Base-by-base conservation (phyloP, 2,888 invertebrate genomes). In the Oscheius onirici region DNA sequence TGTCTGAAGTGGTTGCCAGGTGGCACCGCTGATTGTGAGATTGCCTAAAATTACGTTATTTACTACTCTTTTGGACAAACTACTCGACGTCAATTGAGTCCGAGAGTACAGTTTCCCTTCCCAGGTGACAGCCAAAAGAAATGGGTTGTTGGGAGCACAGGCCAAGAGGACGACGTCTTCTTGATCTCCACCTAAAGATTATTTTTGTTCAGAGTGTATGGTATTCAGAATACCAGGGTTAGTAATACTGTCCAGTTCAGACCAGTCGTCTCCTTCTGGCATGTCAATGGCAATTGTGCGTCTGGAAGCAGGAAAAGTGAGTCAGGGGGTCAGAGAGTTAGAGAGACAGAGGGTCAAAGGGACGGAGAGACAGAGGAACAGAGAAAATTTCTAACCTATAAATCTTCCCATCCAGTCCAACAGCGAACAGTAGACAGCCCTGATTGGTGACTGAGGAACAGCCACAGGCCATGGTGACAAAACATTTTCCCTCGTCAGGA, bases 91-190 rank as follows among this genome's bases (percentile, higher is more conserved):
- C 11, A 79, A 73, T 40, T 75, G 77, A 17, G 28, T 58, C 11
- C 79, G 63, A 34, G 43, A 28, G 55, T 52, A 79, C 69, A 79
- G 65, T 55, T 72, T 79, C 2, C 79, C 80, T 34, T 77, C 76
- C 77, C 76, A 78, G 13, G 78, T 78, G 17, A 74, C 69, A 55
- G 73, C 74, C 3, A 78, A 2, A n/a, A 77, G 69, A 6, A 74
- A 71, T 26, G 69, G 73, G 11, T 72, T 43, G 3, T 65, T 60
- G 0, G 75, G 71, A 15, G 76, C 72, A 20, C 65, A 68, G 17
- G 72, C 34, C 10, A 76, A 61, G 5, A 76, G 60, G 11, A 73
- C 76, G 28, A 80, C 60, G 51, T 80, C 80, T 52, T 76, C 79
- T 0, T 61, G 44, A 20, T 76, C 74, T 1, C 44, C 57, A 13